Evolutionary conservation across 30 jellyfish, hydroid and myxozoan genomes (phyloP), one percentile per base, ranked within the genome.

Genomic region (Nemopilema nomurai): DNA sequence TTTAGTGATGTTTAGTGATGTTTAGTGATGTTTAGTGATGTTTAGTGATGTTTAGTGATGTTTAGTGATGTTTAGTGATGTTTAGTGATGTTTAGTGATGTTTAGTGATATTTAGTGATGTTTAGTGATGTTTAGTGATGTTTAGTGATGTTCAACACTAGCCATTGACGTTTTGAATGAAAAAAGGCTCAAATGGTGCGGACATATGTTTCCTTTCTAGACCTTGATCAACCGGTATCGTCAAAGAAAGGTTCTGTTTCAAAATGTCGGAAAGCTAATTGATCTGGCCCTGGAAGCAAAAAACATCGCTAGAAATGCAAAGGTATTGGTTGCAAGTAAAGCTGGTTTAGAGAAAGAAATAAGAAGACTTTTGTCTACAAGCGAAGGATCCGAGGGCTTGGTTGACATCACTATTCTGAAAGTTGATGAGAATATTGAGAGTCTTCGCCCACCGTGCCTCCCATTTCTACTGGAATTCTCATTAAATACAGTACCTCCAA

Each of bases 201-300:
- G 13, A 53, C 21, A 31, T 1, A 0, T 76, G 21, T 76, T 31
- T 49, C 52, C 8, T 21, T 13, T 65, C 0, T 22, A 79, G 89
- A 28, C 24, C 19, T 66, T 79, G 78, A 22, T 79, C 20, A 79
- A 79, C 89, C 16, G 89, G 28, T 79, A 62, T 41, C 63, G 80
- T 22, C 70, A 79, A 26, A 62, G 21, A n/a, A 79, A 79, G 29
- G 49, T 32, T 28, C 29, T 79, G 80, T 63, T 78, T 4, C 70
- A 79, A 23, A 79, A 79, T 21, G 69, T 20, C n/a, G 89, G 76
- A 23, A 63, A 66, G 19, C 21, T 79, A 24, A 79, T 79, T 0
- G 80, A 18, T 8, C 67, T 57, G 20, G 33, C 49, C 17, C 49
- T 31, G n/a, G 70, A 79, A 65, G 89, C 89, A 13, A 30, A 65